A percentile compares a stretch with the other conserved stretches of the same genome.
phyloP scores from a whole-genome alignment of 2,888 invertebrate species.

The Amorpha juglandis region DNA sequence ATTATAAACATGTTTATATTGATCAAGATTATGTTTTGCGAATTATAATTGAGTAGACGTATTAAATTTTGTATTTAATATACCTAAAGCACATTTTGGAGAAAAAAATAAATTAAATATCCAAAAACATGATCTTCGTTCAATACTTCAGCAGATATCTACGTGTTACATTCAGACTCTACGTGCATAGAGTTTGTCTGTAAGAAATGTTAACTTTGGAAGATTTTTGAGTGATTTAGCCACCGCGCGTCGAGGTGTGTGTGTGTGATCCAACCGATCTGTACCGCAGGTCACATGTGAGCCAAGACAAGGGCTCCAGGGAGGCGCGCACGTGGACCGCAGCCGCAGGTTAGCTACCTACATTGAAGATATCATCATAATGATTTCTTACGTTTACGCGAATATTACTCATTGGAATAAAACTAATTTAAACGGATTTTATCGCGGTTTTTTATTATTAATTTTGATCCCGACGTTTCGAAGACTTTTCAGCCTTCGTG shows the following conservation, averaged over 20 bases:
- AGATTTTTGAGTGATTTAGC: conserved; percentile 14
- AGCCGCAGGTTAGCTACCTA: conserved; percentile 64
- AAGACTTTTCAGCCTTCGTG: no score
- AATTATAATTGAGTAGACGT: not conserved
- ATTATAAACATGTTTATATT: not conserved
- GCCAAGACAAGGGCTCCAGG: conserved; percentile 74
- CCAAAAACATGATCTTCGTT: conserved; percentile 1
- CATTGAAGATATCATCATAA: conserved; percentile 56
- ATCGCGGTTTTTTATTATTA: no score
- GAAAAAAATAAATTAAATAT: no score
- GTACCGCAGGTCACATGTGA: conserved; percentile 74
- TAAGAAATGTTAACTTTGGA: conserved; percentile 5
- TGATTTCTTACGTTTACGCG: no score
- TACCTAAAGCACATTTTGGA: no score
- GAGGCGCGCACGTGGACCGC: conserved; percentile 73
- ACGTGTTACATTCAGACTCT: conserved; percentile 6
- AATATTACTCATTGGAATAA: no score
- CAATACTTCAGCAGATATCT: not conserved
- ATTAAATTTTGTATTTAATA: no score
- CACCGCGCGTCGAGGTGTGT: not conserved
- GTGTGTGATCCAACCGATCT: conserved; percentile 35
- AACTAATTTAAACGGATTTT: no score
- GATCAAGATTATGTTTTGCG: conserved; percentile 3
- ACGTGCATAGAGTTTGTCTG: conserved; percentile 2
- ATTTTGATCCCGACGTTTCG: no score